These are phyloP conservation scores for Chymomyza amoena DNA, from an alignment of 2,888 invertebrate species.

Conservation along the genomic window DNA sequence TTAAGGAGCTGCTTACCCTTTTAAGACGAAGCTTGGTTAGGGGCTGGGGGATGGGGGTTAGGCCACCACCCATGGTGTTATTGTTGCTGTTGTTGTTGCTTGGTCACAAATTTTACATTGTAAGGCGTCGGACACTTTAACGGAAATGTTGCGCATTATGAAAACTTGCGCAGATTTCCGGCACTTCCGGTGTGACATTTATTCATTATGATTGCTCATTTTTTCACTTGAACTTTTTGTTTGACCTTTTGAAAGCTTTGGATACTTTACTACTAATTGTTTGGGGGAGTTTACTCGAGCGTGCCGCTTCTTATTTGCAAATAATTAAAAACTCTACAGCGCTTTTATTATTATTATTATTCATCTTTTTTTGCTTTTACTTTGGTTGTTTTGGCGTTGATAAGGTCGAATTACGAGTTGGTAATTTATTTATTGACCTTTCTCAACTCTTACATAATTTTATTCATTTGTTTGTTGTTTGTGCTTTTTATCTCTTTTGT, in stretches of 20 bases:
- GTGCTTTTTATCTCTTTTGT: not conserved
- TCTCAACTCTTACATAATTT: slow-evolving; percentile 31
- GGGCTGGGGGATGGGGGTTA: not conserved
- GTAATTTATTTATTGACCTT: slow-evolving; percentile 64
- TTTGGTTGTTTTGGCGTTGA: not conserved
- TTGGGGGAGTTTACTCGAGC: slow-evolving; percentile 26
- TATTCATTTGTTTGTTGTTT: slow-evolving; percentile 31
- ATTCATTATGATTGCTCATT: slow-evolving; percentile 70
- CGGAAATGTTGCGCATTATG: slow-evolving; percentile 63
- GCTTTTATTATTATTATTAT: not conserved
- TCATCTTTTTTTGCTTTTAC: not conserved
- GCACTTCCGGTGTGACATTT: slow-evolving; percentile 70
- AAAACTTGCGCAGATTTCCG: slow-evolving; percentile 58
- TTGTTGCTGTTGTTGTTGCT: slow-evolving; percentile 8
- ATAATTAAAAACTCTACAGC: slow-evolving; percentile 59
- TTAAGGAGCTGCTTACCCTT: slow-evolving; percentile 34
- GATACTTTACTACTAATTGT: not conserved
- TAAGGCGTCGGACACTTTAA: slow-evolving; percentile 42
- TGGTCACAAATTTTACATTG: slow-evolving; percentile 14
- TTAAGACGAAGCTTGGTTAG: not conserved
- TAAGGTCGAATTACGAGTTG: slow-evolving; percentile 29
- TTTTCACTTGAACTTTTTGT: slow-evolving; percentile 19
- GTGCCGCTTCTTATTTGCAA: slow-evolving; percentile 55
- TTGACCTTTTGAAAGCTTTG: slow-evolving; percentile 2
- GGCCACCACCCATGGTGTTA: slow-evolving; percentile 8